Evolutionary conservation across 2,888 invertebrate species (phyloP), one percentile per base, ranked within the genome.

Genomic region (Dasysyrphus tricinctus): DNA sequence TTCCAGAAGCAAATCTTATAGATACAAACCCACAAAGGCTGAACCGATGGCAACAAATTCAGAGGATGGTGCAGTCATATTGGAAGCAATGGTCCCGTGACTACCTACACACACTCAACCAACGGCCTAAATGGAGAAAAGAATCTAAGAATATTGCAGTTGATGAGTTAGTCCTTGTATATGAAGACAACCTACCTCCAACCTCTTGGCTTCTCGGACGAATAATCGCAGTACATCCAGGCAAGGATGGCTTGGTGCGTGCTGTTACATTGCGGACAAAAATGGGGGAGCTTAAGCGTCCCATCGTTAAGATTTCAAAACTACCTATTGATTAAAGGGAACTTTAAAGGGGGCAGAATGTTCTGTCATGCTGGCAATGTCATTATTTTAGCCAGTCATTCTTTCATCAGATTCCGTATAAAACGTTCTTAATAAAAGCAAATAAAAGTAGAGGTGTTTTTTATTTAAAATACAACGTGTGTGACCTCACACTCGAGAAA

Each of bases 51-150:
- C 37, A 57, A 57, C 34, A 37, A 42, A 61, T 61, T 42, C 61
- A 57, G 57, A 3, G 39, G 5, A 37, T 37, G 54, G 16, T 51
- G 1, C 69, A 69, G 12, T 54, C 54, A 54, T 34, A 67, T 37
- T 72, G 70, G 57, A 72, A 56, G 12, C 56, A 56, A 56, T 72
- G 70, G 70, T 72, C 70, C 14, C 51, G 56, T 16, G 69, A 69
- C 19, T 72, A 72, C 24, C 65, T 80, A 84, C 84, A 67, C 73
- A 47, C 51, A 57, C 61, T 61, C 0, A 37, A 61, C 37, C 61
- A 44, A 61, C 16, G 61, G 1, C 37, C 37, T 16, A 16, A 59
- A 16, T 59, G 57, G 57, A 61, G 61, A 61, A 61, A 5, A 19
- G 57, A 54, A 37, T 5, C 16, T 19, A 61, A 61, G 19, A 61